A percentile compares a stretch with the other conserved stretches of the same genome.
These are phyloP conservation scores for Vesta saturnalis DNA, from an alignment of 2,888 invertebrate species.

Conservation along the genomic window DNA sequence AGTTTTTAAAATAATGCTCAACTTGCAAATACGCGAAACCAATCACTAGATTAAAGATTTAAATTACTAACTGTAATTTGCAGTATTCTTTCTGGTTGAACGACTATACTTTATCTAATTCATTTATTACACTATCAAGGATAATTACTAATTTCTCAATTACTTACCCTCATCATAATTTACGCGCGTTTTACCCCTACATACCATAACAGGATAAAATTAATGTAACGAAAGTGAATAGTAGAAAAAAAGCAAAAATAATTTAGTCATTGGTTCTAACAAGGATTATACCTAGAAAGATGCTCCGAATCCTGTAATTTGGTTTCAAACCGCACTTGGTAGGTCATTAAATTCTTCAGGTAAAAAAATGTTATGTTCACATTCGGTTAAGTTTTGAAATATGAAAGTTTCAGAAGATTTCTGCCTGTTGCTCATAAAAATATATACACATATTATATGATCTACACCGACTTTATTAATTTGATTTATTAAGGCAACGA, in stretches of 20 bases:
- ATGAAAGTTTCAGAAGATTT: background rate
- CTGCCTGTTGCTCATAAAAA: background rate
- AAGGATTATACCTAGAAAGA: slow-evolving; percentile 27
- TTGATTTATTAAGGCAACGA: background rate
- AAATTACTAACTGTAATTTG: slow-evolving; percentile 17
- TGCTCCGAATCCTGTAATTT: slow-evolving; percentile 33
- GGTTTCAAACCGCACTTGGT: slow-evolving; percentile 30
- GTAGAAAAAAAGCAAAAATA: slow-evolving; percentile 14
- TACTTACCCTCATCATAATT: background rate
- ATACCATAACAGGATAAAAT: background rate
- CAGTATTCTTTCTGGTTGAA: slow-evolving; percentile 1
- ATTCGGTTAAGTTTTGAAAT: slow-evolving; percentile 2
- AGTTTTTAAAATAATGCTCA: slow-evolving; percentile 22
- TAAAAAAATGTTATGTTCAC: slow-evolving; percentile 21
- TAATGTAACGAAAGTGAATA: slow-evolving; percentile 10
- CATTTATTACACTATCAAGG: background rate
- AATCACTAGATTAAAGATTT: slow-evolving; percentile 20
- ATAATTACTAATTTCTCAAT: background rate
- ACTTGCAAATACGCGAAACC: slow-evolving; percentile 16
- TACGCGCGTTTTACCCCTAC: background rate
- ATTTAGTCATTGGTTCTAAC: slow-evolving; percentile 37
- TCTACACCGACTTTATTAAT: background rate
- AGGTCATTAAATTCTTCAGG: slow-evolving; percentile 30
- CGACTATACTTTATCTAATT: background rate
- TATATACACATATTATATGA: background rate